A percentile compares a stretch with the other conserved stretches of the same genome.
phyloP scores from a whole-genome alignment of 2,797 vertebrate species.

The Sylvia borin region DNA sequence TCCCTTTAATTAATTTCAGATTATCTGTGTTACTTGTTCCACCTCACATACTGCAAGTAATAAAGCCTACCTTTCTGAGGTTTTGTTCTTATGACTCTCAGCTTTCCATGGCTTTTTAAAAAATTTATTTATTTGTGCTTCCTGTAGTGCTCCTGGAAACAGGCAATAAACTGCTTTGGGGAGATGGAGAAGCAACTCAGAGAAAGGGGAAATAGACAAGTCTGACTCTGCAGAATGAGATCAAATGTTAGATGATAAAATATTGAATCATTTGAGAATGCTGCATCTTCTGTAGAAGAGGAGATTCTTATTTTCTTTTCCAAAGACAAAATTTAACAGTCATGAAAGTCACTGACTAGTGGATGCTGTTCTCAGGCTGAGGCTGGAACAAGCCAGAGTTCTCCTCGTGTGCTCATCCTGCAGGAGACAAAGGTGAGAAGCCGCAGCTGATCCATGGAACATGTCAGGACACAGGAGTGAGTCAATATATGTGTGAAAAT shows the following conservation, averaged over 20 bases:
- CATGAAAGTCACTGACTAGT: not conserved
- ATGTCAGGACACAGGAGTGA: not conserved
- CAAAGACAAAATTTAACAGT: not conserved
- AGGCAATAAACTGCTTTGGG: not conserved
- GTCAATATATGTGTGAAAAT: not conserved
- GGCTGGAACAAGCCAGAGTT: not conserved
- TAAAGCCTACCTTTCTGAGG: not conserved
- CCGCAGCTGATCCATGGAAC: not conserved
- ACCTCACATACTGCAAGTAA: not conserved
- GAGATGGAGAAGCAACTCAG: not conserved
- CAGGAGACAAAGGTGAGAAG: not conserved
- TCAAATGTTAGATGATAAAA: not conserved
- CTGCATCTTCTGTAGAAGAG: not conserved
- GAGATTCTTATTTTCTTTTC: not conserved
- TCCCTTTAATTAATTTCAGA: conserved; percentile 55
- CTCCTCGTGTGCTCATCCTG: not conserved
- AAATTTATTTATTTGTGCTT: not conserved
- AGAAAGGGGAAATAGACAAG: not conserved
- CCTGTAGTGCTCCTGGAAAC: not conserved
- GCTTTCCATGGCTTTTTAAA: not conserved
- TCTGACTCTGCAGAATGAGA: not conserved
- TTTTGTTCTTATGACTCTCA: not conserved
- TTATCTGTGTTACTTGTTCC: conserved; percentile 13
- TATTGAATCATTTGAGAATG: not conserved
- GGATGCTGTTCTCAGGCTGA: not conserved